Evolutionary conservation across 2,113 vertebrate genomes (phyloP).

Genomic region (Myotis brandtii): DNA sequence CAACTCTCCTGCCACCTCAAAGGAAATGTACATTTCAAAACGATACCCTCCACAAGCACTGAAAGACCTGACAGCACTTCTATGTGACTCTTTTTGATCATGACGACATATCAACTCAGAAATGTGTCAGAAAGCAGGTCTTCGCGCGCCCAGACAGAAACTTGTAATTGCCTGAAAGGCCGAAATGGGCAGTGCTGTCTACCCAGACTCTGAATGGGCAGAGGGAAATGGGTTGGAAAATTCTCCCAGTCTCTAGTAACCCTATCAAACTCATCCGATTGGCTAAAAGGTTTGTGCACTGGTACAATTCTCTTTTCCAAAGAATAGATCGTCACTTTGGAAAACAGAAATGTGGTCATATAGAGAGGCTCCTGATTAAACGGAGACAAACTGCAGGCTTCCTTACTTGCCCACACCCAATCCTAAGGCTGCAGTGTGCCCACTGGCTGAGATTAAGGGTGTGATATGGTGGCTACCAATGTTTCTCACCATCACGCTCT

Average conservation of each 20-base stretch:
- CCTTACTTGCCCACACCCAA: background rate
- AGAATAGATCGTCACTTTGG: background rate
- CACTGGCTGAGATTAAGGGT: background rate
- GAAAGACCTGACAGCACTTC: background rate
- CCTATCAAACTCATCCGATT: background rate
- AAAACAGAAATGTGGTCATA: background rate
- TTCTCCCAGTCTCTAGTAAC: background rate
- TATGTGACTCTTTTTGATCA: background rate
- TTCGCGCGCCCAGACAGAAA: background rate
- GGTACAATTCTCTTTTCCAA: background rate
- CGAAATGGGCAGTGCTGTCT: fast-evolving
- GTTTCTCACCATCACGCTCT: background rate
- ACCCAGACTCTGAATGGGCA: background rate
- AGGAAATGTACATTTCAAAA: background rate
- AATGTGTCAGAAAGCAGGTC: background rate
- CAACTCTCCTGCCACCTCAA: background rate
- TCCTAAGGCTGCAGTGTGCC: background rate
- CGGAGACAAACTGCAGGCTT: fast-evolving
- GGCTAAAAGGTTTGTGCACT: background rate
- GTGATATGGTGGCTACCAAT: background rate
- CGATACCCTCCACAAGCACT: background rate
- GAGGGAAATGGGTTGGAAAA: background rate
- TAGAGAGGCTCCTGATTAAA: background rate
- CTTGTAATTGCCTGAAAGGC: background rate
- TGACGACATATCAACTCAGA: background rate